phyloP scores from a whole-genome alignment of 2,888 invertebrate species.

The Dioctria linearis region DNA sequence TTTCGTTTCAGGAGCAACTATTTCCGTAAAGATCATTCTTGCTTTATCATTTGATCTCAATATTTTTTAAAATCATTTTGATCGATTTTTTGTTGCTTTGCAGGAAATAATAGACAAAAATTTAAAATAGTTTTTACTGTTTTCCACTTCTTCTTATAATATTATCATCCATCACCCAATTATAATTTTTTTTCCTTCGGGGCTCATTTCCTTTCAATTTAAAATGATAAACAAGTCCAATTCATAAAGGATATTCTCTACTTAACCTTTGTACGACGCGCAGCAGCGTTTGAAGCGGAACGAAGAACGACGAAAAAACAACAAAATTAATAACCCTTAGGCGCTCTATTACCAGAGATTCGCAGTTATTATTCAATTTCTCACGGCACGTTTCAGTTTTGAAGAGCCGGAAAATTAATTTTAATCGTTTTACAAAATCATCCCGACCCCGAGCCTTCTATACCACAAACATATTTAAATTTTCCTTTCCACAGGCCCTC shows the following conservation, averaged over 20 bases:
- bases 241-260: not conserved
- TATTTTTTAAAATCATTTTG: no score
- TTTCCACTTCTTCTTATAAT: no score
- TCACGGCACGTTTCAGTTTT: not conserved
- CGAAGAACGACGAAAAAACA: not conserved
- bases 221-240: conserved; percentile 2
- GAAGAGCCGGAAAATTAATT: conserved; percentile 40
- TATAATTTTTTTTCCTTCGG: not conserved
- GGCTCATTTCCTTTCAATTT: not conserved
- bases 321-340: not conserved
- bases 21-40: no score
- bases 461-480: conserved; percentile 4
- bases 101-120: not conserved
- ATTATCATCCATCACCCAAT: not conserved
- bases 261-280: not conserved
- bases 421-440: conserved; percentile 16
- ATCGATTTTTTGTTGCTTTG: no score
- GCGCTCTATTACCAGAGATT: not conserved
- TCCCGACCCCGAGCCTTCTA: not conserved
- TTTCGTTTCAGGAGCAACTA: no score
- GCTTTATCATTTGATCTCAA: no score
- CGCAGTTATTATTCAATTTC: not conserved
- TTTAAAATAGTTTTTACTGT: no score
- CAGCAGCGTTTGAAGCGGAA: not conserved
- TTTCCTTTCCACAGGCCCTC: conserved; percentile 75